A percentile compares a stretch with the other conserved stretches of the same genome.
Evolutionary conservation across 2,113 vertebrate species (phyloP).

Genomic region (Cynocephalus volans): DNA sequence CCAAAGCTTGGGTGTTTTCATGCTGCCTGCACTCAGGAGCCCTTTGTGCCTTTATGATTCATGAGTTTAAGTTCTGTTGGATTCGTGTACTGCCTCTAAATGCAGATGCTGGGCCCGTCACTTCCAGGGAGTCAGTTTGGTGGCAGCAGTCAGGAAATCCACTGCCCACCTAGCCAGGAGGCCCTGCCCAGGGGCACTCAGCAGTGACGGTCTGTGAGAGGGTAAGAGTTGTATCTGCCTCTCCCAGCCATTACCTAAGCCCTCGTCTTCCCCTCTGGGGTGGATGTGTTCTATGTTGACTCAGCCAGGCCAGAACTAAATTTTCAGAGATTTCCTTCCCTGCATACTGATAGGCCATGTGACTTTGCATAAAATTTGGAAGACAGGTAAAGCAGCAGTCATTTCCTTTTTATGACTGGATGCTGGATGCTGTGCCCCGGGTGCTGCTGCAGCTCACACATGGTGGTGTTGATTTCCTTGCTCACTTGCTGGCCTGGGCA

Average conservation of each 20-base stretch:
- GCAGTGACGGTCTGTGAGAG: neutral
- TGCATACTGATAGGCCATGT: neutral
- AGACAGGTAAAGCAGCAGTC: neutral
- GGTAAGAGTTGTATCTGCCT: neutral
- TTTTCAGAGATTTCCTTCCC: neutral
- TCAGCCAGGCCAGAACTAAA: neutral
- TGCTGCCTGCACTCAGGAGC: neutral
- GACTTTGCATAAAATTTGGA: neutral
- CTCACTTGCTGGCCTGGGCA: neutral
- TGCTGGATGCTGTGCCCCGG: neutral
- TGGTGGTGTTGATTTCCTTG: accelerated
- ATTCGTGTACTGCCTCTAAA: neutral
- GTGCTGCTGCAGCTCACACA: neutral
- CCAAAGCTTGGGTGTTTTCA: neutral
- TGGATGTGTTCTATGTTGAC: neutral
- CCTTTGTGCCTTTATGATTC: neutral
- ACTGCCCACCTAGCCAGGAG: neutral
- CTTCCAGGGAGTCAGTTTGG: neutral
- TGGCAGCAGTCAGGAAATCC: neutral
- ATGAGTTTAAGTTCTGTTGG: neutral
- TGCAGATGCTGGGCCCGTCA: neutral
- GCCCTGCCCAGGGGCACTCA: neutral
- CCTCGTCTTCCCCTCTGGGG: neutral
- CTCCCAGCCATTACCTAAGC: neutral
- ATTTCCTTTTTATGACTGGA: neutral